phyloP scores from a whole-genome alignment of 1,140 invertebrate species.

The Pinna nobilis region DNA sequence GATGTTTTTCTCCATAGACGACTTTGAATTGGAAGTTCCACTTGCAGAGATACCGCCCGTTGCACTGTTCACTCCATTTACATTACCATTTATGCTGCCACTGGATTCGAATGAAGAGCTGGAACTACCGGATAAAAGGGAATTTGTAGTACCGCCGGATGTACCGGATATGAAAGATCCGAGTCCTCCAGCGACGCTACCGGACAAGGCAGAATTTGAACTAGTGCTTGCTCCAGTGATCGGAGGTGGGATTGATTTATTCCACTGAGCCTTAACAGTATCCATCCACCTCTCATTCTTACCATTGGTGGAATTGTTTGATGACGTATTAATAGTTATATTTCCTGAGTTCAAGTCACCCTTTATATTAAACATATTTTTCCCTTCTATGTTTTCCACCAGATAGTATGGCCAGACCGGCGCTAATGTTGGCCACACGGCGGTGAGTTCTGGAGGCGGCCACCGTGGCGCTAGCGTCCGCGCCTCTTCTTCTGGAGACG shows the following conservation, averaged over 20 bases:
- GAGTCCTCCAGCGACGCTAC: neutral
- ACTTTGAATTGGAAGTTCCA: too few relatives aligned
- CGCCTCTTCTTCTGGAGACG: slow-evolving; percentile 8
- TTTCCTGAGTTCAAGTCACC: neutral
- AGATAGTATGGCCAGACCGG: slow-evolving; percentile 14
- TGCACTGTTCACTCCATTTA: too few relatives aligned
- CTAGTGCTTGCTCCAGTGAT: slow-evolving; percentile 1
- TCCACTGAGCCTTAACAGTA: neutral
- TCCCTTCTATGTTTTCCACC: slow-evolving; percentile 8
- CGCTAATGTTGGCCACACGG: slow-evolving; percentile 12
- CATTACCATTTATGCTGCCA: too few relatives aligned
- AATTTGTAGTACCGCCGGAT: neutral
- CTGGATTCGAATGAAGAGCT: neutral
- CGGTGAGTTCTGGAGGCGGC: neutral
- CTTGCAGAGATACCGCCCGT: too few relatives aligned
- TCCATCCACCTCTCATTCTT: neutral
- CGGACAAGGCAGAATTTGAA: neutral
- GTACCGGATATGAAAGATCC: neutral
- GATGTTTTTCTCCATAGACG: too few relatives aligned
- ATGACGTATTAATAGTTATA: neutral
- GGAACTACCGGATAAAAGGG: neutral
- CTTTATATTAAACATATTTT: slow-evolving; percentile 1
- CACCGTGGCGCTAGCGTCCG: slow-evolving; percentile 8
- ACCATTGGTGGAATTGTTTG: neutral
- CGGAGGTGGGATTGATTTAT: too few relatives aligned